Evolutionary conservation across 2,888 invertebrate species (phyloP).

Genomic region (Drosophila prolongata): DNA sequence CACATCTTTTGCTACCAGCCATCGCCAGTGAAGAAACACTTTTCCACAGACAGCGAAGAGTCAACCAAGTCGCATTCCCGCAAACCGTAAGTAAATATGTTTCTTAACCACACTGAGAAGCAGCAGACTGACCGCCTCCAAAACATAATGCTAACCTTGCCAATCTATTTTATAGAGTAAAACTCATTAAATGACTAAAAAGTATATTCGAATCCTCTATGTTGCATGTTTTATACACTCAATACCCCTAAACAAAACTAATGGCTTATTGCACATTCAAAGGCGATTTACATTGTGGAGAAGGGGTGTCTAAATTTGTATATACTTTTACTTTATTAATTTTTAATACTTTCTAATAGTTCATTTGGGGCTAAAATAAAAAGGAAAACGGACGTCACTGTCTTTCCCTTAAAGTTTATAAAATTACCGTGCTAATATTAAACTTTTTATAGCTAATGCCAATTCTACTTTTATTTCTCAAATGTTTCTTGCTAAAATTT

Average conservation of each 20-base stretch:
- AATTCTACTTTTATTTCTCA: constrained; percentile 55
- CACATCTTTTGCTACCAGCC: constrained; percentile 95
- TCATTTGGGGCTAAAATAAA: not conserved
- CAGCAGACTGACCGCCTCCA: constrained; percentile 16
- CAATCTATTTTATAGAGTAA: not conserved
- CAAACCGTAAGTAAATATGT: constrained; percentile 83
- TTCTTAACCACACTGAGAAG: constrained; percentile 11
- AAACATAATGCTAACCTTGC: constrained; percentile 14
- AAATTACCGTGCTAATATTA: constrained; percentile 2
- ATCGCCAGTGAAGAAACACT: constrained; percentile 92
- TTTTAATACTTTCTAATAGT: not conserved
- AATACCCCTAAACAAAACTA: not conserved
- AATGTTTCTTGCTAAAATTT: constrained; percentile 63
- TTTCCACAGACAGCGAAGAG: constrained; percentile 91
- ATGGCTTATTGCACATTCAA: not conserved
- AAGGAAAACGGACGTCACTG: not conserved
- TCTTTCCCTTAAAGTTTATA: not conserved
- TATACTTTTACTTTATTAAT: not conserved
- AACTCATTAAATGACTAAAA: constrained; percentile 4
- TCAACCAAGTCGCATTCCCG: constrained; percentile 83
- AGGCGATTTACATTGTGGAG: not conserved
- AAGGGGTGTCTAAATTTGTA: not conserved
- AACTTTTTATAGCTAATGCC: constrained; percentile 53
- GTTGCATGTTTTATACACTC: constrained; percentile 28
- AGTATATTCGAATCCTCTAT: constrained; percentile 9